Base-by-base conservation (phyloP, 2,113 vertebrate genomes). In the Lepisosteus osseus region DNA sequence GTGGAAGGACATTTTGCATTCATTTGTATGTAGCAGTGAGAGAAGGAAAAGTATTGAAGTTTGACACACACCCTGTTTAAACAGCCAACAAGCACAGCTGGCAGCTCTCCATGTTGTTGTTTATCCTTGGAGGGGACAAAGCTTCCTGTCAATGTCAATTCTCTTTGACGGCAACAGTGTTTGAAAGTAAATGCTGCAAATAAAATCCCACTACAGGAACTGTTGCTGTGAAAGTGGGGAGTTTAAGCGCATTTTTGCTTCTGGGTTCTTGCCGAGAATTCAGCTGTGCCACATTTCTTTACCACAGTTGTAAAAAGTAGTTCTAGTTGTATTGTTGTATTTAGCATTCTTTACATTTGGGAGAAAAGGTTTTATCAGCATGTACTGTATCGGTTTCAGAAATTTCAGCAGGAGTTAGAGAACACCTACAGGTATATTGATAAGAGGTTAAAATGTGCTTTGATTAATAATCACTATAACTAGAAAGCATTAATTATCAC, bases 41-140 rank as follows among this genome's bases (percentile, higher is more conserved):
- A 29, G 29, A 29, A 29, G 29, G 29, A 29, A 29, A 29, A 29
- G 29, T 29, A 29, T 29, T 29, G 29, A 29, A 29, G 29, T 29
- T 29, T 29, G 61, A 74, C 67, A 59, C 74, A 84, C 77, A 70
- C 79, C 74, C 77, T 62, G 47, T 77, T 78, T 76, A 70, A 75
- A 82, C 71, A 65, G 72, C 62, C 56, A 69, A 40, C 57, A 74
- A 54, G 29, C 42, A 29, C 55, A 42, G 57, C 69, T 77, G 80
- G 77, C 74, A 79, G 59, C 74, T 70, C 73, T 67, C 59, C 65
- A 17, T 72, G 41, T 44, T 56, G 68, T 63, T 84, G 80, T 84
- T 84, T 84, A 55, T 75, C 80, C 73, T 76, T 80, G 80, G 80
- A 73, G 80, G 70, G 70, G 77, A 71, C 77, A 44, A 65, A 72